Evolutionary conservation across 92 coral and sea anemone species (phyloP).

Genomic region (Muricea muricata): DNA sequence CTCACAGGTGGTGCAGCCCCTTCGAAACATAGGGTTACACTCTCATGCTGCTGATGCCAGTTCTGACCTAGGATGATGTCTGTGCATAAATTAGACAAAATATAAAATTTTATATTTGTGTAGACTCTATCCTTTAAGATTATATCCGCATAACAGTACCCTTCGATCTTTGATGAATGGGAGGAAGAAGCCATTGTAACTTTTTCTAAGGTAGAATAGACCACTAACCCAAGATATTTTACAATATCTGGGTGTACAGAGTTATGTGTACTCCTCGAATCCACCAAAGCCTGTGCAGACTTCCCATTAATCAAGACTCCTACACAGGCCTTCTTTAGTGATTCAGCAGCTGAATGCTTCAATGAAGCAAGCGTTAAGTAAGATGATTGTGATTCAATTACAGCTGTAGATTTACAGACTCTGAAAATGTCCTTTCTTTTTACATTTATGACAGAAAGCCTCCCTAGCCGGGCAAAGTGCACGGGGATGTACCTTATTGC

Average conservation of each 20-base stretch:
- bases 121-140: not conserved
- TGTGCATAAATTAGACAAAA: not conserved
- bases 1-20: not conserved
- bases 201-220: not conserved
- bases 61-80: constrained; percentile 23
- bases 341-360: too few species aligned
- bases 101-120: not conserved
- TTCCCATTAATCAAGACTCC: not conserved
- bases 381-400: not conserved
- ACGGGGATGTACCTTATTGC: not conserved
- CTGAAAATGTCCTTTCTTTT: too few species aligned
- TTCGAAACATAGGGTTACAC: not conserved
- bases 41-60: constrained; percentile 14
- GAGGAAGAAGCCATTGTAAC: not conserved
- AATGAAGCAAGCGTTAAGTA: not conserved
- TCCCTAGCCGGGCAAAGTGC: constrained; percentile 54
- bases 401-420: not conserved
- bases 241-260: not conserved
- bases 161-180: not conserved
- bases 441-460: constrained; percentile 46
- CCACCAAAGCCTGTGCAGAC: not conserved
- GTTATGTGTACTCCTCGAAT: not conserved
- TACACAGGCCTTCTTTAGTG: not conserved
- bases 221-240: not conserved
- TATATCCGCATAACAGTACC: not conserved